Base-by-base conservation (phyloP, 2,113 vertebrate species). In the Centrocercus urophasianus region DNA sequence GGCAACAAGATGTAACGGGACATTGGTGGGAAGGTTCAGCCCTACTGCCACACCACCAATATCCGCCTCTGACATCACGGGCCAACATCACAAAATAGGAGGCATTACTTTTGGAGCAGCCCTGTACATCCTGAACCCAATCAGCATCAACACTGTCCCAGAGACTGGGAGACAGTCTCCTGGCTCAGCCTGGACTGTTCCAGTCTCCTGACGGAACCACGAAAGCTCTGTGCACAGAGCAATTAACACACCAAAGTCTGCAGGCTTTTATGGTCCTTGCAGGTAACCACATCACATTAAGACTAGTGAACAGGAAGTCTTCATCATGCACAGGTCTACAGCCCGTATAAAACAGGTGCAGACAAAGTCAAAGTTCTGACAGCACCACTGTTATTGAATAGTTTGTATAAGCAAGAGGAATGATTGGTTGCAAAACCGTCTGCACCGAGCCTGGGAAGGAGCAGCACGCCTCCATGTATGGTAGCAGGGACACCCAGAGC, bases 231-330 rank as follows among this genome's bases (percentile, higher is more conserved):
- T 4, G 42, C 30, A 14, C 0, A 7, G n/a, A 40, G 64, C 42
- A 38, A 28, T 15, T 7, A 19, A 5, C 40, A 86, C 17, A 54
- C 61, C 4, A 27, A 28, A 43, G 18, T 22, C 12, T 0, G 47
- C 47, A 75, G 77, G 22, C 32, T 22, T 63, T 3, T 7, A 59
- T 50, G 63, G 36, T 48, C 38, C 77, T 24, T 69, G 74, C 14
- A 48, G 56, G 13, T 4, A 45, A 2, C 30, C 0, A 0, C 38
- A 50, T 17, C 36, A 13, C 8, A 3, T 1, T 1, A 50, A 57
- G 57, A 47, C 43, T 4, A 32, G 30, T 17, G 45, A 43, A 56
- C 3, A 45, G 59, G 47, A 34, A 73, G 48, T 45, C 66, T 19
- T 13, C 40, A 40, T 66, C 4, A 2, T 2, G 56, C 60, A 8